Base-by-base conservation (phyloP, 2,797 vertebrate species). In the Enteromius trimaculatus region DNA sequence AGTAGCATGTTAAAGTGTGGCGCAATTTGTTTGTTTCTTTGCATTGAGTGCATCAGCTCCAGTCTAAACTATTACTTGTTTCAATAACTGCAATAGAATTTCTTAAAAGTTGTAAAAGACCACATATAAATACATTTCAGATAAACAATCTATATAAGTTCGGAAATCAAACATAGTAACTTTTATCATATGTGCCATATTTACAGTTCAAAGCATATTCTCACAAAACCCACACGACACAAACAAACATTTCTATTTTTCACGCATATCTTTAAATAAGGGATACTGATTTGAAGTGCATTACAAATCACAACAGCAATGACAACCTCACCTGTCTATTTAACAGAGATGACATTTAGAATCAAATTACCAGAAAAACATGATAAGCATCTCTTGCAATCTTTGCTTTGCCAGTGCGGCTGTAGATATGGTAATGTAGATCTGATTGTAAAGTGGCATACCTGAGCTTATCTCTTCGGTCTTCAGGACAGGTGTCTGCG, bases 391-490 rank as follows among this genome's bases (percentile, higher is more conserved):
- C 51, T 13, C 58, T 26, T 44, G 55, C 75, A 44, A 13, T 77
- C 23, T 64, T 53, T 79, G 44, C 11, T 58, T 70, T 14, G 51
- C 29, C 34, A n/a, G 49, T 74, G 9, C 9, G 4, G 29, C 21
- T 23, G 53, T 10, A 80, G 34, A 80, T 80, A 53, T 26, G 26
- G 29, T 74, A 37, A 74, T 64, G 10, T 29, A 39, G 77, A 49
- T 34, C 16, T 66, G 64, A 37, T 23, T 31, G 14, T 17, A 19
- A 64, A 44, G 9, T 8, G 1, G 2, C 80, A 75, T 66, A 82
- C 80, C 80, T 75, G 80, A 65, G 42, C 31, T 74, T 60, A 62
- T 81, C 26, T 53, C 39, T 49, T 49, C 23, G 23, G 53, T 47
- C 42, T 29, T 58, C 26, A 49, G 42, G 39, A 53, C 60, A 53